Evolutionary conservation across 2,113 vertebrate species (phyloP), one percentile per base, ranked within the genome.

Genomic region (Psephotus haematonotus): DNA sequence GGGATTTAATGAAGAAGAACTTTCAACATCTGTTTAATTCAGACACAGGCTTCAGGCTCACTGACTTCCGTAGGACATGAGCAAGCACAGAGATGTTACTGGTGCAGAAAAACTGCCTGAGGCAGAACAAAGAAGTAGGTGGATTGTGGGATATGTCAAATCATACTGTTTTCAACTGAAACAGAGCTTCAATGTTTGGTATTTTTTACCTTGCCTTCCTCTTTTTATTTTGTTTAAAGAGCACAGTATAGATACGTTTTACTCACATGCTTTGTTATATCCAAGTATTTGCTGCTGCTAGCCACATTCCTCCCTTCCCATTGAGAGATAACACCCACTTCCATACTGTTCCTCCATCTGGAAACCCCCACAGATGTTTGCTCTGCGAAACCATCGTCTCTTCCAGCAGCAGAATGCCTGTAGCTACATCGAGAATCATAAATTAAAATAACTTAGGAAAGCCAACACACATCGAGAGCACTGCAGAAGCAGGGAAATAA

Each of bases 291-390:
- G 60, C 41, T 92, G 49, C 91, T 94, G 47, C 63, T 91, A 88
- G 47, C 25, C 43, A 70, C 82, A 87, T 97, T 96, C 90, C 65
- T 96, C 18, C 74, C 71, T 83, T 93, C 55, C 91, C 86, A 67
- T 43, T 96, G 96, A 92, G 95, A 93, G 87, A 90, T 91, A 89
- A 86, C 81, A 93, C 86, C 74, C 86, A 95, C 71, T 96, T 94
- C 83, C 88, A 88, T 44, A 62, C 20, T 83, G 57, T 76, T 90
- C 37, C 71, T 95, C 62, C 84, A 94, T 92, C 95, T 94, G 92
- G 80, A 96, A 96, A 95, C 81, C 65, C 94, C 92, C 71, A 77
- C 93, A 96, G 83, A 95, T 94, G 90, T 93, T 95, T 93, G 52
- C 53, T 88, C 37, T 93, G 44, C 33, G 76, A 91, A 96, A 86